phyloP scores from a whole-genome alignment of 2,797 vertebrate genomes.

The Danio aesculapii region DNA sequence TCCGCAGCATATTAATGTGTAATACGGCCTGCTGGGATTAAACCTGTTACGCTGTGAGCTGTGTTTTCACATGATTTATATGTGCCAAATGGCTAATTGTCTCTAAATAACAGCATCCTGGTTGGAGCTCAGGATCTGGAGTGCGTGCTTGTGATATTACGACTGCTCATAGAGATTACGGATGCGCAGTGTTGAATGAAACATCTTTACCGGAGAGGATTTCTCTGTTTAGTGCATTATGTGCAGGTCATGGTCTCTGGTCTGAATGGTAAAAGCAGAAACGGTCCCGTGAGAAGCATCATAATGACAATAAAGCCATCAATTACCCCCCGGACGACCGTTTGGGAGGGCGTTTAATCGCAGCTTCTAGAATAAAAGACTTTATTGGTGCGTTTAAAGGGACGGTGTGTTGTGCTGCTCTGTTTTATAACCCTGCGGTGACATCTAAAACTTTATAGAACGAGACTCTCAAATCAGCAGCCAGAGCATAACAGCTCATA shows the following conservation, averaged over 20 bases:
- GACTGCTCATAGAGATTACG: neutral
- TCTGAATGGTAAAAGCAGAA: slow-evolving; percentile 89
- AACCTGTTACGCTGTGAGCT: slow-evolving; percentile 30
- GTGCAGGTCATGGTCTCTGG: slow-evolving; percentile 87
- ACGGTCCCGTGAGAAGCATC: slow-evolving; percentile 90
- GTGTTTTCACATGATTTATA: slow-evolving; percentile 34
- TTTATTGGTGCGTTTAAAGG: slow-evolving; percentile 97
- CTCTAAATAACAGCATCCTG: slow-evolving; percentile 35
- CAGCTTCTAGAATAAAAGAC: slow-evolving; percentile 98
- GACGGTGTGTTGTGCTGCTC: slow-evolving; percentile 86
- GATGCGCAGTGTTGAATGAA: neutral
- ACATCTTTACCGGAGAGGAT: slow-evolving; percentile 6
- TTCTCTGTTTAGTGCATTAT: slow-evolving; percentile 82
- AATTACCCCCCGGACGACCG: slow-evolving; percentile 95
- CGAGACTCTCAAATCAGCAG: slow-evolving; percentile 95
- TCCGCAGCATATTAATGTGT: neutral
- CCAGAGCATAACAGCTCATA: slow-evolving; percentile 94
- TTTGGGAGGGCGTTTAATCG: slow-evolving; percentile 95
- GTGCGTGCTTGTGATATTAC: neutral
- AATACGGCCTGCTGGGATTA: slow-evolving; percentile 47
- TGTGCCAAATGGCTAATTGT: slow-evolving; percentile 51
- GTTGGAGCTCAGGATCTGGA: slow-evolving; percentile 4
- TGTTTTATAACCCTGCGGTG: slow-evolving; percentile 94
- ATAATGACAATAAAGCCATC: slow-evolving; percentile 93
- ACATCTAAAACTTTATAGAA: slow-evolving; percentile 99